Evolutionary conservation across 2,113 vertebrate species (phyloP).

Genomic region (Arothron firmamentum): DNA sequence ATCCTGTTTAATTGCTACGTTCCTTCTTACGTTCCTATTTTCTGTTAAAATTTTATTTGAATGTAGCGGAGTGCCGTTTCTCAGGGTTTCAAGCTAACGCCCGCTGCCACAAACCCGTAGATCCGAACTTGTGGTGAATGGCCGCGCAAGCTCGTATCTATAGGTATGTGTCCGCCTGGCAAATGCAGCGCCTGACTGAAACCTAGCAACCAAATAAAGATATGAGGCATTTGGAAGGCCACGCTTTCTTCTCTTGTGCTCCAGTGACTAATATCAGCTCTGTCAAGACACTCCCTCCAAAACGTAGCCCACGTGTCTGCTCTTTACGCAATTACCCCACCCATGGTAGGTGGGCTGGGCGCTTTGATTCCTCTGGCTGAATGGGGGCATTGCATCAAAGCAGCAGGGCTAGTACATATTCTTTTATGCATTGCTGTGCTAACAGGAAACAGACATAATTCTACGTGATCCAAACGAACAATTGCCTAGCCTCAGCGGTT

Average conservation of each 20-base stretch:
- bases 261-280: too few relatives aligned
- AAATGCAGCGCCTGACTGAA: slow-evolving; percentile 51
- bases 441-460: background rate
- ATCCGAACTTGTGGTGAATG: slow-evolving; percentile 98
- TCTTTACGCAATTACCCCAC: slow-evolving; percentile 44
- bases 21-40: background rate
- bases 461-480: background rate
- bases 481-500: background rate
- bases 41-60: slow-evolving; percentile 4
- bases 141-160: slow-evolving; percentile 98
- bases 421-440: background rate
- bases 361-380: background rate
- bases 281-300: slow-evolving; percentile 2
- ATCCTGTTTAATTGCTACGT: too few relatives aligned
- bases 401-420: background rate
- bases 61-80: background rate
- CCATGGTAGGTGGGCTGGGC: slow-evolving; percentile 39
- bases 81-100: slow-evolving; percentile 53
- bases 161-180: slow-evolving; percentile 93
- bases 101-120: slow-evolving; percentile 98
- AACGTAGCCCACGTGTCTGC: slow-evolving; percentile 10
- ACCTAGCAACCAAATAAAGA: slow-evolving; percentile 7
- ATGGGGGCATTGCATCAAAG: slow-evolving; percentile 19
- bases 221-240: too few relatives aligned
- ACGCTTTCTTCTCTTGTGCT: too few relatives aligned